phyloP scores from a whole-genome alignment of 2,113 vertebrate species.

The Crotalus horridus region DNA sequence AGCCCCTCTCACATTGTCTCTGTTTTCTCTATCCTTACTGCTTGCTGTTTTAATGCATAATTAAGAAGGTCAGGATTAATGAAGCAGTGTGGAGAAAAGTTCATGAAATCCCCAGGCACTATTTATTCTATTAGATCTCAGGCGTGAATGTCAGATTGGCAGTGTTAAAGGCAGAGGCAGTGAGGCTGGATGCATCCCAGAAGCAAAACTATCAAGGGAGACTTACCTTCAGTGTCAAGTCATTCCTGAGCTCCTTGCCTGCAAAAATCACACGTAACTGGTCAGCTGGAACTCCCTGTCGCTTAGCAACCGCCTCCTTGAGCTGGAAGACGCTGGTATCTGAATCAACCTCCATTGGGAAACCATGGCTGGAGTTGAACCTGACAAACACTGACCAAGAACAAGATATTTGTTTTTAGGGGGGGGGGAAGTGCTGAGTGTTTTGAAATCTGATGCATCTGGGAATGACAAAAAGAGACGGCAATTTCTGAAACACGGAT shows the following conservation, averaged over 20 bases:
- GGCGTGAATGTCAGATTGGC: slow-evolving; percentile 72
- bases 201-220: slow-evolving; percentile 37
- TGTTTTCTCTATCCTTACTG: slow-evolving; percentile 59
- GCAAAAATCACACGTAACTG: slow-evolving; percentile 82
- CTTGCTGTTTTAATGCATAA: slow-evolving; percentile 84
- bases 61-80: slow-evolving; percentile 92
- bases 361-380: slow-evolving; percentile 81
- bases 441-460: not conserved
- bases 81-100: slow-evolving; percentile 83
- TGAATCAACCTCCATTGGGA: slow-evolving; percentile 73
- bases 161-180: slow-evolving; percentile 46
- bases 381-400: slow-evolving; percentile 77
- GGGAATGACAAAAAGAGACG: not conserved
- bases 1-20: slow-evolving; percentile 17
- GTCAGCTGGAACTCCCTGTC: slow-evolving; percentile 77
- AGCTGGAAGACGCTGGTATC: slow-evolving; percentile 77
- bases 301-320: slow-evolving; percentile 79
- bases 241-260: slow-evolving; percentile 77
- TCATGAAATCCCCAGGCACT: slow-evolving; percentile 83
- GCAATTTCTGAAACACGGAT: not conserved
- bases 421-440: not conserved
- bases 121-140: slow-evolving; percentile 77
- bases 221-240: slow-evolving; percentile 81
- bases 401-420: slow-evolving; percentile 15
- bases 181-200: slow-evolving; percentile 51